Evolutionary conservation across 2,113 vertebrate species (phyloP), one percentile per base, ranked within the genome.

Genomic region (Gallinago paraguaiae): DNA sequence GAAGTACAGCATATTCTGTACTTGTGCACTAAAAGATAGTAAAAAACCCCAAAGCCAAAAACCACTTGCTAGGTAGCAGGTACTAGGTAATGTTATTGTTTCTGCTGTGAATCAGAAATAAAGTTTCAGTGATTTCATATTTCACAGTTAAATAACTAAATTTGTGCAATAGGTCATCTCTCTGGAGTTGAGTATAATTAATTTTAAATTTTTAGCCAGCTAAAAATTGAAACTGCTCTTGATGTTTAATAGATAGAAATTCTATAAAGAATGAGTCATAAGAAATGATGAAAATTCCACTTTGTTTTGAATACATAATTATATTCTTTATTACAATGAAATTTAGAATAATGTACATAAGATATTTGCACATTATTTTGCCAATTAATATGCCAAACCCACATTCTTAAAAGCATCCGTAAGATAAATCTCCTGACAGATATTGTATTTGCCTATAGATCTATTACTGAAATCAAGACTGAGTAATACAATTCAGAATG

Each of bases 371-470:
- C 2, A 3, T 69, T 65, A 50, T 65, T 89, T 90, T 92, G 12
- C n/a, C 24, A 82, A 46, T 48, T 69, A 56, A 27, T 33, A 50
- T 45, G 14, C 6, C 23, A 68, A 77, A 60, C 1, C 3, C 24
- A 54, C 7, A 64, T 76, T 68, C 35, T 72, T 72, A 39, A 81
- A 89, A 85, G 6, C 18, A 68, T 63, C 13, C 53, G 9, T 79
- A 56, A 41, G 33, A 74, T 27, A 2, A 53, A 23, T 88, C 28
- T 50, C 43, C 71, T 50, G 28, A 27, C 5, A 17, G 30, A 25
- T 0, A 2, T 1, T 54, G 6, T 70, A 19, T 75, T 75, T 11
- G 15, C 5, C 3, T 30, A 9, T 9, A 39, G n/a, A 35, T 11
- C 16, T 63, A 67, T 48, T 17, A 78, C 24, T 67, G 27, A 82